These are phyloP conservation scores for Premnoplex brunnescens DNA, from an alignment of 2,797 vertebrate genomes.

Conservation along the genomic window DNA sequence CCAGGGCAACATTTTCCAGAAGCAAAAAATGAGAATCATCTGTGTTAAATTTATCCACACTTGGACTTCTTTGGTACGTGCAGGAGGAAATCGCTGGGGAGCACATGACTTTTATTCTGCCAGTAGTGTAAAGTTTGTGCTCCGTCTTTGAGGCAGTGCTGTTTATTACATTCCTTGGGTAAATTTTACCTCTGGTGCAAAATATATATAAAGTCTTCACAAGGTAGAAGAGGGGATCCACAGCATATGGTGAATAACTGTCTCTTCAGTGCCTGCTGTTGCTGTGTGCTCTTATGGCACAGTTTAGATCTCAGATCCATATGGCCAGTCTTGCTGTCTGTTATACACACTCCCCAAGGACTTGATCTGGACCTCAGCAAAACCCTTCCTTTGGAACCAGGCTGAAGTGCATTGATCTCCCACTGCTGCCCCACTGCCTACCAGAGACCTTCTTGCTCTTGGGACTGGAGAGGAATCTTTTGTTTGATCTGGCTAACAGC, in stretches of 20 bases:
- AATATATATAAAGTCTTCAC: slow-evolving; percentile 10
- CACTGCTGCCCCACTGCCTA: background rate
- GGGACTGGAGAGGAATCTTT: background rate
- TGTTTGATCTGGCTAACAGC: background rate
- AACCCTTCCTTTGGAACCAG: background rate
- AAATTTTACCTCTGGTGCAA: slow-evolving; percentile 38
- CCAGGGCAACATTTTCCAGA: slow-evolving; percentile 51
- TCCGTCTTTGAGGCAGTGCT: background rate
- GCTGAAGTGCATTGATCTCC: background rate
- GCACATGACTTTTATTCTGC: slow-evolving; percentile 3
- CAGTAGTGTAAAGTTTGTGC: slow-evolving; percentile 6
- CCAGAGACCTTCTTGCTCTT: background rate
- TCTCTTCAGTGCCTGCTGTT: background rate
- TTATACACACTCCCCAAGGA: background rate
- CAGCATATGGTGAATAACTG: background rate
- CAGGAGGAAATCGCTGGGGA: slow-evolving; percentile 50
- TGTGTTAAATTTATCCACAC: slow-evolving; percentile 46
- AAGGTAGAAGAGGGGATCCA: slow-evolving; percentile 8
- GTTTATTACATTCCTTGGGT: slow-evolving; percentile 25
- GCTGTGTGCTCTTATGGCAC: background rate
- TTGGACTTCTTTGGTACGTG: slow-evolving; percentile 44
- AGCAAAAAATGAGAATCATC: slow-evolving; percentile 56
- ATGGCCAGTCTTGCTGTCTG: background rate
- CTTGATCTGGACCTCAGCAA: background rate
- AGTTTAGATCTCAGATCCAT: background rate